A percentile compares a stretch with the other conserved stretches of the same genome.
Evolutionary conservation across 2,797 vertebrate species (phyloP).

Genomic region (Enteromius treurensis): DNA sequence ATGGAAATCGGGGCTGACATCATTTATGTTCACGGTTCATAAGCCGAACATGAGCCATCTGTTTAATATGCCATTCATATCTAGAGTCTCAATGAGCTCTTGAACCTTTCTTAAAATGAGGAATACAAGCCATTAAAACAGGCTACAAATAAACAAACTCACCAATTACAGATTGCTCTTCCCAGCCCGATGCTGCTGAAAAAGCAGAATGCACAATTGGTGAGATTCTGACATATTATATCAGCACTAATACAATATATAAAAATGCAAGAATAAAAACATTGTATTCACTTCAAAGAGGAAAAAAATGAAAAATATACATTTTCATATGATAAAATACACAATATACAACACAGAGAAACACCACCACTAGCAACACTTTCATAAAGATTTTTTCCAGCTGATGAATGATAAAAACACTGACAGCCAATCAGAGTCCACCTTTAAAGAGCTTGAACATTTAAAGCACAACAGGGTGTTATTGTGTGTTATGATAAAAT

Average conservation of each 20-base stretch:
- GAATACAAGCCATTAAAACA: not conserved
- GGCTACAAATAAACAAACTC: constrained; percentile 43
- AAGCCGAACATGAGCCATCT: not conserved
- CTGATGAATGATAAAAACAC: not conserved
- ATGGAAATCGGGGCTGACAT: constrained; percentile 31
- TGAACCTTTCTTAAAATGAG: not conserved
- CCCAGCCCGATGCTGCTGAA: constrained; percentile 59
- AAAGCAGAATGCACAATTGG: constrained; percentile 20
- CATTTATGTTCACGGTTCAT: constrained; percentile 25
- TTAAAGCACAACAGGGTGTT: not conserved
- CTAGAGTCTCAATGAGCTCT: constrained; percentile 4
- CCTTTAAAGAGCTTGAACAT: not conserved
- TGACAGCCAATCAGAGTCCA: not conserved
- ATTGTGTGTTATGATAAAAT: not conserved
- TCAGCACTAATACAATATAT: not conserved
- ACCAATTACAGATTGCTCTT: constrained; percentile 58
- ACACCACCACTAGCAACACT: not conserved
- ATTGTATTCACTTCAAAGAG: not conserved
- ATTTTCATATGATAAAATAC: not conserved
- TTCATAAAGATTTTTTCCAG: not conserved
- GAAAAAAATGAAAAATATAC: not conserved
- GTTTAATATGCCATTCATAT: constrained; percentile 9
- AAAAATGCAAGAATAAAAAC: not conserved
- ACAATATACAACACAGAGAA: not conserved
- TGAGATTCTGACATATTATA: not conserved